Conservation (phyloP, 2,113 vertebrate genomes). For the Melanerpes aurifrons region DNA sequence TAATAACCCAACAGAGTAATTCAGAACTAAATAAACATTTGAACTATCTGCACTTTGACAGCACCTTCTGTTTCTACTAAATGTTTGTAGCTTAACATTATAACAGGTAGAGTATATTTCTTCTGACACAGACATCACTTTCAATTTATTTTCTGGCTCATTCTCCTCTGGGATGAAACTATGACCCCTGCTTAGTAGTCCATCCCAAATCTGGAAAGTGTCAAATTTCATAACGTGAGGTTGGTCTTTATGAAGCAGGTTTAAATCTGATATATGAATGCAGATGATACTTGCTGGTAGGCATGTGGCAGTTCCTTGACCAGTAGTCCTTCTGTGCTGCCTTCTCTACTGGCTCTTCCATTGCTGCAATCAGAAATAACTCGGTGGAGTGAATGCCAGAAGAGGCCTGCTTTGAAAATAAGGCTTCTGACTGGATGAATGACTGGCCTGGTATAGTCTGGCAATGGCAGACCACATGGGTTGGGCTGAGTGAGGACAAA, state of each 20-base stretch:
- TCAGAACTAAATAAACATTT: not conserved
- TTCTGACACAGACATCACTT: not conserved
- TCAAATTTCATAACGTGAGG: not conserved
- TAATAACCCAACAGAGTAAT: not conserved
- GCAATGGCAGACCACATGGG: not conserved
- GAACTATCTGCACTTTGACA: not conserved
- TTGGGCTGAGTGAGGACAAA: not conserved
- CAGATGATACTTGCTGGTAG: not conserved
- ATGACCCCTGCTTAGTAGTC: not conserved
- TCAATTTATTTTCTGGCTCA: not conserved
- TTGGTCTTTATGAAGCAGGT: not conserved
- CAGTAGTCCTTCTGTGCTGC: not conserved
- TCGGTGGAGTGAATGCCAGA: not conserved
- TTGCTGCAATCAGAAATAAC: not conserved
- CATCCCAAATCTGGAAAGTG: not conserved
- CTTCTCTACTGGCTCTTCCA: not conserved
- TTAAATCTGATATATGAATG: not conserved
- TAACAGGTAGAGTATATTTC: not conserved
- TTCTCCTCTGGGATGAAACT: not conserved
- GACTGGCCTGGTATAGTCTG: not conserved
- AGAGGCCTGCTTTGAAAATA: not conserved
- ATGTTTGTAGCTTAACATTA: not conserved
- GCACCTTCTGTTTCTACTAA: not conserved
- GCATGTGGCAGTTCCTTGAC: not conserved
- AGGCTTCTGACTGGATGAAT: not conserved